phyloP scores from a whole-genome alignment of 2,888 invertebrate species.

The Parasteatoda lunata region DNA sequence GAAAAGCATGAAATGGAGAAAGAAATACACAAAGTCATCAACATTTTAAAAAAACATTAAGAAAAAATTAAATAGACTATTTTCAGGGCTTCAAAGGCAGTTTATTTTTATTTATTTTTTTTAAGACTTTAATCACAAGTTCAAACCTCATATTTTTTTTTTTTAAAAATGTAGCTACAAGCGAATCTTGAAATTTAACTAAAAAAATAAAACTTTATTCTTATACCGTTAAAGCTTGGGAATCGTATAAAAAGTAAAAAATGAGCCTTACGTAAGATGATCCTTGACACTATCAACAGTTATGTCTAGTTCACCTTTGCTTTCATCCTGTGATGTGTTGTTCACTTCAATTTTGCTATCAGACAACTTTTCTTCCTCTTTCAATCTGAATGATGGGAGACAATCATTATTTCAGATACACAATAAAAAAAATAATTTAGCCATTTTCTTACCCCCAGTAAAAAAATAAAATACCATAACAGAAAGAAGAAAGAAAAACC shows the following conservation, averaged over 20 bases:
- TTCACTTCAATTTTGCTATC: constrained; percentile 44
- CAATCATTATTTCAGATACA: background rate
- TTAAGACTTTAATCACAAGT: no score
- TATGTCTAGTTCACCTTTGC: constrained; percentile 67
- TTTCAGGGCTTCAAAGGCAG: background rate
- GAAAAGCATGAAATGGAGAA: no score
- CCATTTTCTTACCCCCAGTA: no score
- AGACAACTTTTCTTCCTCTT: constrained; percentile 39
- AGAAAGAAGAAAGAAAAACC: no score
- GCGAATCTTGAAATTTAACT: background rate
- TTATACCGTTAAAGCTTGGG: background rate
- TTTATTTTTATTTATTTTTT: no score
- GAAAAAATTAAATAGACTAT: background rate
- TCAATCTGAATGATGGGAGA: constrained; percentile 6
- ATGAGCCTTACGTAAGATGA: constrained; percentile 63
- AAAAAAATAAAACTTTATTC: background rate
- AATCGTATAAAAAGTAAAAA: background rate
- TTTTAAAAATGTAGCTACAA: background rate
- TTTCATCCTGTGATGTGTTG: constrained; percentile 57
- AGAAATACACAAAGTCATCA: no score
- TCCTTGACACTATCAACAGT: constrained; percentile 70
- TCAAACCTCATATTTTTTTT: background rate
- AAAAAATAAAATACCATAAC: no score
- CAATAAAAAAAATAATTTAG: no score
- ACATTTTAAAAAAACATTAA: no score